Evolutionary conservation across 2,888 invertebrate genomes (phyloP).

Genomic region (Girardia tigrina): DNA sequence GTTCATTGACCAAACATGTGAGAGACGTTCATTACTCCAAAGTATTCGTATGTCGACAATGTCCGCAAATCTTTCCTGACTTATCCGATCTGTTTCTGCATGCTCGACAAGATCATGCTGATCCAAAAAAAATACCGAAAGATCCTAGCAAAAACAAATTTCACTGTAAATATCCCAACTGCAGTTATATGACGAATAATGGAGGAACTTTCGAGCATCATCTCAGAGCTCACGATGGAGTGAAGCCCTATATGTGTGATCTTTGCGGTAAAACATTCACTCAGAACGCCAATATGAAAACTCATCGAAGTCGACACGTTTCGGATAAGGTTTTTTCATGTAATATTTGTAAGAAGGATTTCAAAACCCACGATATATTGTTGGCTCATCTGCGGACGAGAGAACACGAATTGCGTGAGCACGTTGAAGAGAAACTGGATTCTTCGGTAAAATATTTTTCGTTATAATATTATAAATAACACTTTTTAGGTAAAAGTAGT

Average conservation of each 20-base stretch:
- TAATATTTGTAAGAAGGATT: conserved; percentile 26
- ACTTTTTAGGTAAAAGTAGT: background rate
- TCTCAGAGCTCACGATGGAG: conserved; percentile 75
- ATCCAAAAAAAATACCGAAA: conserved; percentile 8
- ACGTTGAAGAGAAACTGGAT: background rate
- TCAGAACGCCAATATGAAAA: conserved; percentile 77
- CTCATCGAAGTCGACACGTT: conserved; percentile 73
- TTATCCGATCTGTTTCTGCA: conserved; percentile 24
- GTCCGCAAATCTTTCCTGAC: background rate
- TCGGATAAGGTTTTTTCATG: conserved; percentile 10
- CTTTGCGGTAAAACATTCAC: conserved; percentile 81
- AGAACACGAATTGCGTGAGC: conserved; percentile 25
- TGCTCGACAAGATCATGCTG: conserved; percentile 18
- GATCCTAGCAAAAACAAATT: background rate
- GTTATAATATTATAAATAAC: background rate
- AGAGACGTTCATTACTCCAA: background rate
- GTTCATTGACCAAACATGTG: conserved; percentile 20
- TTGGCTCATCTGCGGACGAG: conserved; percentile 30
- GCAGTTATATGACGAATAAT: conserved; percentile 30
- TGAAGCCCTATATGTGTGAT: conserved; percentile 76
- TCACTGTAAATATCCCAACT: conserved; percentile 5
- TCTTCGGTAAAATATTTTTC: background rate
- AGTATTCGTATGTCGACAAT: conserved; percentile 27
- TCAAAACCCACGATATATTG: conserved; percentile 13
- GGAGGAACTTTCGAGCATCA: conserved; percentile 55